Conservation (phyloP, 2,888 invertebrate species). For the Slavum lentiscoides region DNA sequence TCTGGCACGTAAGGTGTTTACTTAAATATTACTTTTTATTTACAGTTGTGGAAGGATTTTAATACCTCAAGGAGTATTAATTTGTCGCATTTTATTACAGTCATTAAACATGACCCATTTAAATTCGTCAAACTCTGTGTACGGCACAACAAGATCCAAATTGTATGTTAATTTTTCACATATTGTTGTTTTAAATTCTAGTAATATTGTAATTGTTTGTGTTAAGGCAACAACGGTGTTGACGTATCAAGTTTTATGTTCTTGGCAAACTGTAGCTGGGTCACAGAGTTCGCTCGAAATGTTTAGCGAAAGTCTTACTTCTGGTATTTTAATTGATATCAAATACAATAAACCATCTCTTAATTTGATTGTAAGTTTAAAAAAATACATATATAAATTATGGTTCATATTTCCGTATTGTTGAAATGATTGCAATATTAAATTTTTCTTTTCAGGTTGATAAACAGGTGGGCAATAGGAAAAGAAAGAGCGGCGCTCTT, state of each 20-base stretch:
- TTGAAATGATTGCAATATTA: conserved; percentile 2
- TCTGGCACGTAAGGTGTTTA: too few species aligned
- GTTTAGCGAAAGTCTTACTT: conserved; percentile 52
- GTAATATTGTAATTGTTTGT: conserved; percentile 1
- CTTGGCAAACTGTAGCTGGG: conserved; percentile 54
- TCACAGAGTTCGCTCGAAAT: conserved; percentile 53
- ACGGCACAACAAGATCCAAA: conserved; percentile 52
- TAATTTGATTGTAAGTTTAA: conserved; percentile 53
- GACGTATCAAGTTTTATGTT: conserved; percentile 52
- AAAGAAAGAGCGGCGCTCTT: conserved; percentile 43
- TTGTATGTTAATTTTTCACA: conserved; percentile 39
- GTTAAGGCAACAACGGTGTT: conserved; percentile 35
- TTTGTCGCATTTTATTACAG: conserved; percentile 54
- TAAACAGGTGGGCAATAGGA: conserved; percentile 35
- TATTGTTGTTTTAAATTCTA: not conserved
- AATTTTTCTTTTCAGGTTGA: conserved; percentile 21
- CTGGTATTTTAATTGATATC: conserved; percentile 52
- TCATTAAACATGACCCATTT: conserved; percentile 53
- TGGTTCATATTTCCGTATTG: not conserved
- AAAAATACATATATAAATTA: not conserved
- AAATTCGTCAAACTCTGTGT: conserved; percentile 30
- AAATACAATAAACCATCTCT: conserved; percentile 54
- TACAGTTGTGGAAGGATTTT: conserved; percentile 54
- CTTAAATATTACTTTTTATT: conserved; percentile 19
- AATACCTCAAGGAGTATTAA: conserved; percentile 53